A percentile compares a stretch with the other conserved stretches of the same genome.
Conservation (phyloP, 2,113 vertebrate genomes). For the Nothoprocta perdicaria region DNA sequence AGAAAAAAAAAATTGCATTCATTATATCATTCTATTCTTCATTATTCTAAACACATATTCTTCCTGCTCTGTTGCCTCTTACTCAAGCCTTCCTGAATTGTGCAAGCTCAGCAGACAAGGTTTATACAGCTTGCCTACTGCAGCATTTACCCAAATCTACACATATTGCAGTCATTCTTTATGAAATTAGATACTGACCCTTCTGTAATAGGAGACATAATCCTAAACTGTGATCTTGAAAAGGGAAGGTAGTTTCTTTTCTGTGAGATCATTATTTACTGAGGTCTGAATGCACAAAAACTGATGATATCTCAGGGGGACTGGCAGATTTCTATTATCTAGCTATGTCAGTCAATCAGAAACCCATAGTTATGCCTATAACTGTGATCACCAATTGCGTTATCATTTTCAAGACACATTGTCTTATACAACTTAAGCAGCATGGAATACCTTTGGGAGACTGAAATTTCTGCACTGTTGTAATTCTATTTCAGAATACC, state of each 20-base stretch:
- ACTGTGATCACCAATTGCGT: background rate
- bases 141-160: constrained; percentile 7
- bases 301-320: background rate
- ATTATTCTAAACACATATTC: background rate
- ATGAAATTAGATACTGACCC: background rate
- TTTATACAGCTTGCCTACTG: background rate
- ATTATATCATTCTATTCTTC: background rate
- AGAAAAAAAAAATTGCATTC: background rate
- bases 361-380: background rate
- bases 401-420: background rate
- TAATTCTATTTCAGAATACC: background rate
- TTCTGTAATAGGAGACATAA: background rate
- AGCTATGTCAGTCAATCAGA: background rate
- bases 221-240: background rate
- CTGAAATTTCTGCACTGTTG: background rate
- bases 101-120: constrained; percentile 3
- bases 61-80: background rate
- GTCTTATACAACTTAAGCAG: background rate
- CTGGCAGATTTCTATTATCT: background rate
- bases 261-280: background rate
- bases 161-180: background rate
- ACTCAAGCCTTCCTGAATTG: constrained; percentile 4
- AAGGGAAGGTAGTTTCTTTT: background rate
- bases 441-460: background rate
- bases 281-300: background rate